These are phyloP conservation scores for Villa cingulata DNA, from an alignment of 2,888 invertebrate species.

Conservation along the genomic window DNA sequence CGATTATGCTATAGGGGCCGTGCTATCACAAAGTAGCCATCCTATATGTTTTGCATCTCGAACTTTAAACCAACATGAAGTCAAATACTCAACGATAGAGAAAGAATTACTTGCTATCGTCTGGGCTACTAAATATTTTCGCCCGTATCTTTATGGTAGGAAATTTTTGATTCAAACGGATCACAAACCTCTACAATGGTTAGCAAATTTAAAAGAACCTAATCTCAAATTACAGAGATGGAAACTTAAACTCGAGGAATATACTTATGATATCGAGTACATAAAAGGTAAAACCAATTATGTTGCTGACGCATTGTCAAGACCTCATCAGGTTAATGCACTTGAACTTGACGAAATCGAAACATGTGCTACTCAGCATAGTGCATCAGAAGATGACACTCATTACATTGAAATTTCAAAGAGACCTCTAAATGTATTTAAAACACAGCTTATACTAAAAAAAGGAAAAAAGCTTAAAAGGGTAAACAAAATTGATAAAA, in stretches of 20 bases:
- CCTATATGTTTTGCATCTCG: no score
- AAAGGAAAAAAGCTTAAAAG: not conserved
- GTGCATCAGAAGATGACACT: not conserved
- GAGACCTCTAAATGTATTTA: not conserved
- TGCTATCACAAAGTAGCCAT: no score
- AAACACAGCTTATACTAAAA: not conserved
- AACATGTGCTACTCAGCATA: slow-evolving; percentile 1
- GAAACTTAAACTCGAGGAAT: slow-evolving; percentile 24
- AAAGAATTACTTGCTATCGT: slow-evolving; percentile 12
- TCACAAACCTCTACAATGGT: slow-evolving; percentile 19
- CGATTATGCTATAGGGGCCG: no score
- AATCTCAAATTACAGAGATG: slow-evolving; percentile 26
- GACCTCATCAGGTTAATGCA: slow-evolving; percentile 3
- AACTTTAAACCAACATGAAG: no score
- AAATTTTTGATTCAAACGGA: slow-evolving; percentile 12
- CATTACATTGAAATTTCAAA: not conserved
- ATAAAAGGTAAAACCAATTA: slow-evolving; percentile 14
- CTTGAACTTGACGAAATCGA: not conserved
- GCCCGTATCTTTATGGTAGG: slow-evolving; percentile 12
- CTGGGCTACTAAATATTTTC: slow-evolving; percentile 12
- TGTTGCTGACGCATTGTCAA: slow-evolving; percentile 12
- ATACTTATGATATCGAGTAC: slow-evolving; percentile 14
- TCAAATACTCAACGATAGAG: slow-evolving; percentile 9
- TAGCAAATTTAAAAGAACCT: slow-evolving; percentile 28
- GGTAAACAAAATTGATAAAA: not conserved